A percentile compares a stretch with the other conserved stretches of the same genome.
These are phyloP conservation scores for Parazoanthus atlanticus DNA, from an alignment of 92 coral and sea anemone species.

Conservation along the genomic window DNA sequence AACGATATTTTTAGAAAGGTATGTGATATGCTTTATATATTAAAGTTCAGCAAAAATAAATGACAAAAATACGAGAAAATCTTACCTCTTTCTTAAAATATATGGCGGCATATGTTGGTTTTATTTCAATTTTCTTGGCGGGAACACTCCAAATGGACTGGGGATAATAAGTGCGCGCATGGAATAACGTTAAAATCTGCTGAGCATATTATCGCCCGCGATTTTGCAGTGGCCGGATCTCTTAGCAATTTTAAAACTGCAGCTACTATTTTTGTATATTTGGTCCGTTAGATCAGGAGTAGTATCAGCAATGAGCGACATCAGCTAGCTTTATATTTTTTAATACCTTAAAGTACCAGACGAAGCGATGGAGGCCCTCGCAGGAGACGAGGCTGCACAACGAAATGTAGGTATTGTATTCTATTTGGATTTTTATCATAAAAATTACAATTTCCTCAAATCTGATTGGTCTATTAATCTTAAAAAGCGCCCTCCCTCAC, in stretches of 20 bases:
- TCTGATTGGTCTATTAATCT: too few relatives aligned
- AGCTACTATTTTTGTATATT: too few relatives aligned
- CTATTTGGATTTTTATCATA: too few relatives aligned
- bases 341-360: background rate
- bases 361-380: slow-evolving; percentile 33
- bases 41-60: too few relatives aligned
- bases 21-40: too few relatives aligned
- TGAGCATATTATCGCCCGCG: background rate
- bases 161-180: background rate
- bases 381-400: slow-evolving; percentile 40
- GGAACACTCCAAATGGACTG: slow-evolving; percentile 15
- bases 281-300: background rate
- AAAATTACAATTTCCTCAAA: too few relatives aligned
- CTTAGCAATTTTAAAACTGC: too few relatives aligned
- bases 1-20: background rate
- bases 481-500: too few relatives aligned
- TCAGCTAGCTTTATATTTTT: background rate
- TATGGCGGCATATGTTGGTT: background rate
- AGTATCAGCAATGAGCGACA: background rate
- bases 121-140: slow-evolving; percentile 35
- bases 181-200: background rate
- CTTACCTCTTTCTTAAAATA: background rate
- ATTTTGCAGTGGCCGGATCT: background rate
- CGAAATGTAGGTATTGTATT: slow-evolving; percentile 32
- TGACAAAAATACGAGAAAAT: too few relatives aligned